phyloP scores from a whole-genome alignment of 2,888 invertebrate species.

The Chloroclysta siterata region DNA sequence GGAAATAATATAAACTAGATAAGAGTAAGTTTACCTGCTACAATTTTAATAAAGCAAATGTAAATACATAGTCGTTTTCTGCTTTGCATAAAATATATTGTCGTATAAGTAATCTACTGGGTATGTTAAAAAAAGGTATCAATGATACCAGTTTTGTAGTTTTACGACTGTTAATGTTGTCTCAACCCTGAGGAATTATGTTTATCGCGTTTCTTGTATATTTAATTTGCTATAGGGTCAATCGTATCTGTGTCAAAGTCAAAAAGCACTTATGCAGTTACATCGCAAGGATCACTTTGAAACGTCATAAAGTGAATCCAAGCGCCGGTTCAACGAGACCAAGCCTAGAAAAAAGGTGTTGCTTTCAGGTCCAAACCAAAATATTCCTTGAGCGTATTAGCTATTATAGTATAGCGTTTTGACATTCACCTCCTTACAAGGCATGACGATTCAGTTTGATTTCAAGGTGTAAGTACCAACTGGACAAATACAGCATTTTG shows the following conservation, averaged over 20 bases:
- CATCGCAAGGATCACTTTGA: too few species aligned
- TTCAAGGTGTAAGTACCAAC: conserved; percentile 44
- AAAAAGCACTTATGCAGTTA: too few species aligned
- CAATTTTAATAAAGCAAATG: conserved; percentile 23
- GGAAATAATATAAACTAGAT: conserved; percentile 21
- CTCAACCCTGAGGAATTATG: conserved; percentile 7
- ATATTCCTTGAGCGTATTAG: too few species aligned
- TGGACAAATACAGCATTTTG: conserved; percentile 41
- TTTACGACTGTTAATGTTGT: conserved; percentile 13
- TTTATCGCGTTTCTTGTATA: not conserved
- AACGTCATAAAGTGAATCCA: too few species aligned
- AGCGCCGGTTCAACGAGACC: too few species aligned
- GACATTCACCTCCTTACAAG: conserved; percentile 49
- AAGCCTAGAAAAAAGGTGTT: too few species aligned
- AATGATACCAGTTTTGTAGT: conserved; percentile 7
- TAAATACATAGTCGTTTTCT: conserved; percentile 17
- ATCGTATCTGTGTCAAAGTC: not conserved
- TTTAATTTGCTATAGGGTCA: not conserved
- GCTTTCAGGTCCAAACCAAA: too few species aligned
- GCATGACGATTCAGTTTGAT: conserved; percentile 39
- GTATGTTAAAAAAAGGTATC: conserved; percentile 7
- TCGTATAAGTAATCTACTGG: not conserved
- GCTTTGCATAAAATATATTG: conserved; percentile 1
- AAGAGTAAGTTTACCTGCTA: conserved; percentile 11
- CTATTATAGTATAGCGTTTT: conserved; percentile 27